These are phyloP conservation scores for Micoletzkya japonica DNA, from an alignment of 2,888 invertebrate species.

Conservation along the genomic window DNA sequence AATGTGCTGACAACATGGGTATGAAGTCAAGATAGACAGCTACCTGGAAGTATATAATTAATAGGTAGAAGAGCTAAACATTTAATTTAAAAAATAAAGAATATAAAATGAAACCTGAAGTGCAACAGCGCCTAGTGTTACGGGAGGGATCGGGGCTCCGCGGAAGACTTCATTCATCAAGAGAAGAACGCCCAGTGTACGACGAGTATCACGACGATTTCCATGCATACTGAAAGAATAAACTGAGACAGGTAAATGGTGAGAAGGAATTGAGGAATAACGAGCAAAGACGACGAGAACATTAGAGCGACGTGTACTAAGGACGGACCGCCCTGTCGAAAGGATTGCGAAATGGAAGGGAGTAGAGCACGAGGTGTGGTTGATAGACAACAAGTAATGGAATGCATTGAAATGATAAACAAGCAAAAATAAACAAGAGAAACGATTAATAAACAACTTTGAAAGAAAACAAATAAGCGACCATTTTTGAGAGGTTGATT, in stretches of 20 bases:
- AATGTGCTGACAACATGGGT: conserved; percentile 19
- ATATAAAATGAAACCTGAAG: conserved; percentile 14
- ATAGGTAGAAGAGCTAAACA: not conserved
- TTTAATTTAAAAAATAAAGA: not conserved
- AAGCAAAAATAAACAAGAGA: not conserved
- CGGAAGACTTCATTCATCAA: conserved; percentile 23
- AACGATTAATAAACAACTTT: not conserved
- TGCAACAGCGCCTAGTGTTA: conserved; percentile 25
- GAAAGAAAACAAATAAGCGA: not conserved
- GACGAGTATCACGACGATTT: conserved; percentile 22
- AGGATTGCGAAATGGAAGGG: too few relatives aligned
- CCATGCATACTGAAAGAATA: conserved; percentile 6
- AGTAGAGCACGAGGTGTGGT: too few relatives aligned
- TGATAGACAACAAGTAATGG: too few relatives aligned
- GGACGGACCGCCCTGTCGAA: too few relatives aligned
- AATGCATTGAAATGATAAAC: too few relatives aligned
- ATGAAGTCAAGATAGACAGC: conserved; percentile 24
- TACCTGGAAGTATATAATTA: not conserved
- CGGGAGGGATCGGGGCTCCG: conserved; percentile 23
- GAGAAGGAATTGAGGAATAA: not conserved
- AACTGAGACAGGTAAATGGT: too few relatives aligned
- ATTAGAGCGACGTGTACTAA: too few relatives aligned
- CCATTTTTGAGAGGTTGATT: too few relatives aligned
- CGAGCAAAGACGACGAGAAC: too few relatives aligned
- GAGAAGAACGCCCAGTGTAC: conserved; percentile 27